Base-by-base conservation (phyloP, 2,888 invertebrate species). In the Tipula unca region DNA sequence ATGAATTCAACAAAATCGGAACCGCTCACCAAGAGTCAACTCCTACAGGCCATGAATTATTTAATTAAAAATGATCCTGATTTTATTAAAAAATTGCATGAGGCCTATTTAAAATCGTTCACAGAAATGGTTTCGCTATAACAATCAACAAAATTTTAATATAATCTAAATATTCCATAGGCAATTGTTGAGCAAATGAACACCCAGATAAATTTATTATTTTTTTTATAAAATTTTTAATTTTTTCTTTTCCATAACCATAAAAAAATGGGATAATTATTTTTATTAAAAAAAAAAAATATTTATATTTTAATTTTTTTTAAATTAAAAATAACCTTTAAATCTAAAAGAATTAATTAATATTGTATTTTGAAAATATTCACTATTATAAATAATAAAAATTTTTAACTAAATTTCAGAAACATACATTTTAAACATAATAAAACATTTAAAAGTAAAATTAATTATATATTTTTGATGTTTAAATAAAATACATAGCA, bases 101-200 rank as follows among this genome's bases (percentile, higher is more conserved):
- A 98, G 91, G 98, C 97, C 86, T 98, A 98, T 90, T 95, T 97
- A 20, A 96, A 96, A 91, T 96, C 96, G 39, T 95, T 96, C 89
- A 93, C 95, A 89, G 95, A 95, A 87, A 91, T 92, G 88, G 90
- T 92, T 14, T 92, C 92, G 0, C 87, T 86, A 35, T 86, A 87
- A 87, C 48, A 85, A 54, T 42, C 25, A 83, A 32, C 32, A 29
- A 83, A 83, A 83, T 83, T 32, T 32, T 32, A 32, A 83, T 5
- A 32, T 6, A 83, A 83, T n/a, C 3, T 8, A 83, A 83, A 83
- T 69, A 69, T 69, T 25, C 69, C 25, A 69, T 25, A 69, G 25
- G 69, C 69, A 69, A 25, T 69, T 69, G 25, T 69, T 25, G 25
- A 69, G 0, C 10, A 69, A 69, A 10, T 25, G 25, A 69, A 69